Base-by-base conservation (phyloP, 2,888 invertebrate genomes). In the Yponomeuta plumbellus region DNA sequence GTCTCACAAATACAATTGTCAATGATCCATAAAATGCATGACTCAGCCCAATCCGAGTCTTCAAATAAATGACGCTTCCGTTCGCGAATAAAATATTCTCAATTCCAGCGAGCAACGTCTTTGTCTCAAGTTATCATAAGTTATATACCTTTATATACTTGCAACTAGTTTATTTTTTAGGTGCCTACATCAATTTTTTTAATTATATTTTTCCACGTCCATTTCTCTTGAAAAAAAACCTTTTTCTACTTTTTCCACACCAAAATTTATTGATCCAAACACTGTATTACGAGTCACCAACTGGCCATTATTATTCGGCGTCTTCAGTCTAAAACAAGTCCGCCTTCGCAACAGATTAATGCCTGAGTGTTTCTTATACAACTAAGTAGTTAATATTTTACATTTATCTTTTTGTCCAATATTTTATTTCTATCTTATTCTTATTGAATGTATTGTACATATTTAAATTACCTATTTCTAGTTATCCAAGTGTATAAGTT, bases 11-110 rank as follows among this genome's bases (percentile, higher is more conserved):
- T 73, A 77, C 78, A 78, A 80, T 75, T 72, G 74, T 75, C 74
- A 76, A 77, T 77, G 80, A 79, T 76, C 74, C 75, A 78, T 79
- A 80, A 76, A 81, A 76, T 71, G 72, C 75, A 80, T 80, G 74
- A 76, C 76, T 80, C 76, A 79, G 77, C 71, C 68, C 69, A 72
- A 75, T 71, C 70, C 68, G 71, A 74, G 72, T 74, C 74, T 75
- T 81, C 81, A 80, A 77, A 78, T 75, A 62, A 63, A 64, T 57
- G 65, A 39, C 65, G 21, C 40, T 64, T 59, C 39, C 66, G 64
- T 59, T 23, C 61, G 11, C 22, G 65, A 66, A 69, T 67, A 69
- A 67, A 66, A 69, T 67, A 67, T 62, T 66, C 66, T 66, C 66
- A 68, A 69, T 68, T 67, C 11, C 40, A 64, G 20, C 64, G 17